Evolutionary conservation across 2,113 vertebrate genomes (phyloP), one percentile per base, ranked within the genome.

Genomic region (Herpailurus yagouaroundi): DNA sequence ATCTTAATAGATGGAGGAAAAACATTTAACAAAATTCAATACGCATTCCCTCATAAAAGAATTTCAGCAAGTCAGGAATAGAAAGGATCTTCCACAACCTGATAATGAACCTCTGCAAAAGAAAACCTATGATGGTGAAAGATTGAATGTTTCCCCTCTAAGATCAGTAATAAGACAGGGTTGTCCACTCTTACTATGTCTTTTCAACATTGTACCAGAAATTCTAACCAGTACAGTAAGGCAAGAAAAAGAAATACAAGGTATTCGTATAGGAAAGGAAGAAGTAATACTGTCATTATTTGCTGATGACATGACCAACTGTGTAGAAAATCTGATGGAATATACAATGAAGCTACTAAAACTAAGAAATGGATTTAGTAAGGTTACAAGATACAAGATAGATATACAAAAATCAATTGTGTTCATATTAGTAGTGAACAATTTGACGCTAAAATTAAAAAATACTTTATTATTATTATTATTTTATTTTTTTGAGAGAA

Each of bases 211-310:
- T 57, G 18, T 81, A 48, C 27, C 29, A 82, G 74, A 90, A 23
- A 41, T 27, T 33, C 69, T 71, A 93, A 76, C 57, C 23, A 91
- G 66, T n/a, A 69, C 4, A 64, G 64, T 69, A 83, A 95, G 25
- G 52, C 63, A 94, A 87, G 63, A 79, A 90, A 96, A 91, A 68
- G 14, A 86, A 82, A 82, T 76, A 69, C 36, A 79, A 83, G 45
- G 48, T 15, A 63, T 89, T 93, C n/a, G 69, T 23, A 66, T 50
- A 64, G 31, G 60, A 25, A 52, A 71, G 31, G 41, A 81, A 95
- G 66, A 94, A 84, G 63, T 79, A 41, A 95, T 91, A 66, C 27
- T 25, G 21, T 77, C 60, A 69, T 73, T 55, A 64, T 66, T 91
- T 96, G 50, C 19, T 79, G 81, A 87, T 73, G 7, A 50, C 50